Evolutionary conservation across 2,888 invertebrate species (phyloP), one percentile per base, ranked within the genome.

Genomic region (Lepidochrysops patricia): DNA sequence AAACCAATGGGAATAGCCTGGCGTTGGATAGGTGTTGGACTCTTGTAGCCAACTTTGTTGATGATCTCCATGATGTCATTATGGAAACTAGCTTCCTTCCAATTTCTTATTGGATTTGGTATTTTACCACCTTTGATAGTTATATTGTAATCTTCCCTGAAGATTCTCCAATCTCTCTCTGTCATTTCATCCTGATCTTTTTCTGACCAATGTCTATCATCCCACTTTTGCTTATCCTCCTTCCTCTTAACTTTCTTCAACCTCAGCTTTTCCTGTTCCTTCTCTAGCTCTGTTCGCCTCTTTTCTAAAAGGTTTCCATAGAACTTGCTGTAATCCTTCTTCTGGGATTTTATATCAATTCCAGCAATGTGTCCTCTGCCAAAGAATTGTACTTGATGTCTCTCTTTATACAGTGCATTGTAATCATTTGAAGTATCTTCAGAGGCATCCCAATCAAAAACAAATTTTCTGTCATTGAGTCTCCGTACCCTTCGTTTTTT

Each of bases 381-480:
- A 89, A 96, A 99, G 81, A 99, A 98, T 84, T 98, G 98, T 4
- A 98, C 96, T 84, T 98, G 97, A 85, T 99, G 99, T 57, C 96
- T 92, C 70, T 98, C 97, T 81, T 98, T 99, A 76, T 99, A 99
- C 23, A 99, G 89, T 63, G 94, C 93, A 82, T 99, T 99, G 76
- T 99, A 99, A 89, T 99, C 99, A 64, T 95, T 94, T 2, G 98
- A 97, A 0, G 99, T 99, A 75, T 99, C 99, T 83, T 99, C 99
- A 0, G 96, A 95, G 0, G 98, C 98, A 87, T 99, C 99, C 99
- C 99, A 99, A 84, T 99, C 99, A 82, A 99, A 99, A 0, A 99
- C 99, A 90, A 99, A 99, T 86, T 99, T 99, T 13, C 99, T 91
- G 77, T 99, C 99, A 84, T 99, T 99, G 48, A 99, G 87, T 64